Evolutionary conservation across 92 coral and sea anemone species (phyloP), one percentile per base, ranked within the genome.

Genomic region (Phenganax marumi): DNA sequence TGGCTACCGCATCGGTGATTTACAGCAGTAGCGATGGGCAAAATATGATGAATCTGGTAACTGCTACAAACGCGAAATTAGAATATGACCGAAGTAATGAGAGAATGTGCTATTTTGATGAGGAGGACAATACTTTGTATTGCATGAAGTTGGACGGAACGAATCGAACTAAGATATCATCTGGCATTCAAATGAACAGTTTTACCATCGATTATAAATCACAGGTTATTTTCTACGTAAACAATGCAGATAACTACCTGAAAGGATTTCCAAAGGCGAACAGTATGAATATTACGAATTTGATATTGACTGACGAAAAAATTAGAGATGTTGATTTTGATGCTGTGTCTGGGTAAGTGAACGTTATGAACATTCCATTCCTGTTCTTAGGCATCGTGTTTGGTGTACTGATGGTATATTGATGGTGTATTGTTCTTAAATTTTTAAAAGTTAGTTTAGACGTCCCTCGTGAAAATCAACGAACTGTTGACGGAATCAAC

Each of bases 191-290:
- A 56, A 56, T 62, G 33, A 12, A 43, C 17, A 19, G 46, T 8
- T 78, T 78, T 63, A 52, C 83, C 72, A 48, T 78, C 21, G 83
- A 78, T 50, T 47, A 78, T 46, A 12, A 61, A 46, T 78, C 39
- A 18, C 72, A 58, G 3, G 26, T 49, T n/a, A 33, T 78, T 50
- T 78, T 60, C 50, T 78, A 13, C 73, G 63, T 16, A 16, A 61
- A 56, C n/a, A 10, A 50, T 8, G 58, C 25, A 17, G 52, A 61
- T 52, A 49, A 24, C 13, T 6, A 12, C 50, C 2, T 78, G 14
- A 17, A 17, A 23, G 58, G 73, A 13, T 26, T 78, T 50, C 54
- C 65, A 25, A 61, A 60, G 83, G 1, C 71, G 5, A 25, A 78
- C 73, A 61, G 46, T 47, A 17, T 60, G 49, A 46, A 61, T 62